phyloP scores from a whole-genome alignment of 2,888 invertebrate genomes.

The Agapostemon virescens region DNA sequence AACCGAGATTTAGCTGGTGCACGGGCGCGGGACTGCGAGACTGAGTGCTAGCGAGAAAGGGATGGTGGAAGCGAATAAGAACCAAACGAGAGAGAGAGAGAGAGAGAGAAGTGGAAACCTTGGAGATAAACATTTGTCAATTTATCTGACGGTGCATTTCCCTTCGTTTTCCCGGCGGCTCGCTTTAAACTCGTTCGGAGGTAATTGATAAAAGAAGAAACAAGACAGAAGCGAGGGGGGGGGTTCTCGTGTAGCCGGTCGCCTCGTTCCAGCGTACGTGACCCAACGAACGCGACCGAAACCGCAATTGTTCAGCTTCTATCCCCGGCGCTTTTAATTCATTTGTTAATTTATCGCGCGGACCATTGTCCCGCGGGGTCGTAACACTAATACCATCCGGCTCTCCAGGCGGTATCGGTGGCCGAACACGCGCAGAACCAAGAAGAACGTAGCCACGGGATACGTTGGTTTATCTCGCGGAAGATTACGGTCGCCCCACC shows the following conservation, averaged over 20 bases:
- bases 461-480: constrained; percentile 12
- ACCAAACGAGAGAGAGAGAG: too few relatives aligned
- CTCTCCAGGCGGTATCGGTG: background rate
- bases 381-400: constrained; percentile 22
- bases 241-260: background rate
- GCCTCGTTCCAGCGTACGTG: constrained; percentile 35
- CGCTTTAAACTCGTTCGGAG: background rate
- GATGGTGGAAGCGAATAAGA: background rate
- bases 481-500: constrained; percentile 41
- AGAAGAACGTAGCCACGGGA: background rate
- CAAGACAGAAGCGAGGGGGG: constrained; percentile 23
- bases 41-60: too few relatives aligned
- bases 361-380: constrained; percentile 34
- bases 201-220: constrained; percentile 56
- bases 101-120: background rate
- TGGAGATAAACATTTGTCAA: constrained; percentile 21
- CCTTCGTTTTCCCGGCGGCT: background rate
- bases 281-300: constrained; percentile 41
- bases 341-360: constrained; percentile 56
- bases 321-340: constrained; percentile 60
- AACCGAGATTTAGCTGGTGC: background rate
- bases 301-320: constrained; percentile 59
- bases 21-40: background rate
- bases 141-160: constrained; percentile 27
- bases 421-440: background rate